Evolutionary conservation across 2,888 invertebrate species (phyloP).

Genomic region (Invenusta paracnida): DNA sequence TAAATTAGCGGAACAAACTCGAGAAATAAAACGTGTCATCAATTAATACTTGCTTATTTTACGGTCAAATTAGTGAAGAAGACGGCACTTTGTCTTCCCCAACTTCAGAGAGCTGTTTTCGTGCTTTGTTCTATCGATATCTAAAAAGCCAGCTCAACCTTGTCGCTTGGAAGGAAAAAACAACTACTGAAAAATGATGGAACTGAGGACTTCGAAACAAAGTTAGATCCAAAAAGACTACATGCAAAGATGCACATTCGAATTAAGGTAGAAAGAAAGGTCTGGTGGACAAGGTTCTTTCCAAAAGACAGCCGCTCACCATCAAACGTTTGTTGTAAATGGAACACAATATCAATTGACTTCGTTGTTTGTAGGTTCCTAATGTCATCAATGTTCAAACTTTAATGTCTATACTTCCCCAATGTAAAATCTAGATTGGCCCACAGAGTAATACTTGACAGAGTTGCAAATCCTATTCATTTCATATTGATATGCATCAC

Average conservation of each 20-base stretch:
- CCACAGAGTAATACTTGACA: too few relatives aligned
- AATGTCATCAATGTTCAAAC: background rate
- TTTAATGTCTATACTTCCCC: slow-evolving; percentile 20
- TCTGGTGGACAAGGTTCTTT: slow-evolving; percentile 8
- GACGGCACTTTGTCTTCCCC: slow-evolving; percentile 5
- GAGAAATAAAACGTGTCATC: slow-evolving; percentile 21
- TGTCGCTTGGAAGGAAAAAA: slow-evolving; percentile 18
- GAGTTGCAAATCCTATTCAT: too few relatives aligned
- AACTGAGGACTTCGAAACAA: slow-evolving; percentile 5
- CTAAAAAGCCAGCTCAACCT: slow-evolving; percentile 18
- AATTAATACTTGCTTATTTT: background rate
- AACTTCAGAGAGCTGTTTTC: slow-evolving; percentile 2
- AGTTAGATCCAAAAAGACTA: slow-evolving; percentile 22
- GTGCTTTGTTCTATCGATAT: background rate
- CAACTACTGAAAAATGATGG: slow-evolving; percentile 18
- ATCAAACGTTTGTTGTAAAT: background rate
- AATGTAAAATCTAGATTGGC: slow-evolving; percentile 25
- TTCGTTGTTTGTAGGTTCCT: background rate
- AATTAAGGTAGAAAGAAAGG: background rate
- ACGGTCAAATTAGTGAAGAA: background rate
- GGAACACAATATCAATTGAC: slow-evolving; percentile 20
- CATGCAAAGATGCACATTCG: slow-evolving; percentile 18
- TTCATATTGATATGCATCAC: too few relatives aligned
- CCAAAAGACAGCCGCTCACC: slow-evolving; percentile 19
- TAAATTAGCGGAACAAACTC: background rate